These are phyloP conservation scores for Diglossa cyanea DNA, from an alignment of 2,797 vertebrate species.

Conservation along the genomic window DNA sequence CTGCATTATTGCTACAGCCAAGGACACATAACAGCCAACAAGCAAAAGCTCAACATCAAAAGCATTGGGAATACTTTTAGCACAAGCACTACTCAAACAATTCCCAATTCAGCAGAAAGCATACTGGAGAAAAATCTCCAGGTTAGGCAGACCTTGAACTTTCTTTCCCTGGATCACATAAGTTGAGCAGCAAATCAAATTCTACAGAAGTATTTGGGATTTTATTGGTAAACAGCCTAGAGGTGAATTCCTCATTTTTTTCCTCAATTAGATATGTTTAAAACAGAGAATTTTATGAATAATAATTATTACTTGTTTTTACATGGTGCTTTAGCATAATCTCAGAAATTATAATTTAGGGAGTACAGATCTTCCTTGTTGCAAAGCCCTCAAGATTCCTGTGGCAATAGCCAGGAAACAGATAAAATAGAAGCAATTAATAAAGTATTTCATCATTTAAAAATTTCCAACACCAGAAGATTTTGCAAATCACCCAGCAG, in stretches of 20 bases:
- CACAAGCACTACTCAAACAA: neutral
- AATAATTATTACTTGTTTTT: neutral
- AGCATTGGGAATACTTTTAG: neutral
- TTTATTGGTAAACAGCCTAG: neutral
- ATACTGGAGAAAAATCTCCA: neutral
- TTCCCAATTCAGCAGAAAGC: neutral
- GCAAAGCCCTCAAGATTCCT: neutral
- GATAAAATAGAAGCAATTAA: constrained; percentile 31
- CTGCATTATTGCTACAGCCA: neutral
- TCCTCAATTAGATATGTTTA: neutral
- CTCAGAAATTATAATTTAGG: neutral
- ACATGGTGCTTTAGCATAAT: neutral
- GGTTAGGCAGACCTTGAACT: neutral
- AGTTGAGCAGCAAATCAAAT: neutral
- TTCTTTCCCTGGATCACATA: neutral
- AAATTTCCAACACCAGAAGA: neutral
- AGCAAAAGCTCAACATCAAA: neutral
- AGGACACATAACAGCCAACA: neutral
- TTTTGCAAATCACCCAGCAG: constrained; percentile 12
- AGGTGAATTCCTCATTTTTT: neutral
- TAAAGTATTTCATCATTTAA: neutral
- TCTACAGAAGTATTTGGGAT: neutral
- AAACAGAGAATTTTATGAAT: neutral
- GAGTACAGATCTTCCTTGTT: neutral
- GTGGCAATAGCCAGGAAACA: neutral